These are phyloP conservation scores for Dicycla oo DNA, from an alignment of 2,888 invertebrate species.

Conservation along the genomic window DNA sequence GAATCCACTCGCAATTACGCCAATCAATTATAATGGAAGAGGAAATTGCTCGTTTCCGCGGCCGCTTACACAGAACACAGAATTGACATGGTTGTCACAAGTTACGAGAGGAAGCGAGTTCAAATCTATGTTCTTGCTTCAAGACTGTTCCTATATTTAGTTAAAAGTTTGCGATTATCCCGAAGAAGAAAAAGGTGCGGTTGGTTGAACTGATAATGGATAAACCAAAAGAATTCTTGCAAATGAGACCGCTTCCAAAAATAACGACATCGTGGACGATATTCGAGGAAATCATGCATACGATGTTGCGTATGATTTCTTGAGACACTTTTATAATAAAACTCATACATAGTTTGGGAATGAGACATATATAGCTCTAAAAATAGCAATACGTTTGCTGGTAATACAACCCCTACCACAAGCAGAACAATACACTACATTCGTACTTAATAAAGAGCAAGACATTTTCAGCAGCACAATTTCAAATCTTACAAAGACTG, in stretches of 20 bases:
- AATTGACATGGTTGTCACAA: constrained; percentile 63
- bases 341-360: not conserved
- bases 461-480: not conserved
- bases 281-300: not conserved
- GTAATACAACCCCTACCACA: no score
- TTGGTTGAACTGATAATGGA: constrained; percentile 4
- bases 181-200: not conserved
- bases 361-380: not conserved
- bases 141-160: not conserved
- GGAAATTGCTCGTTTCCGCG: constrained; percentile 88
- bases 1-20: constrained; percentile 87
- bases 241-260: not conserved
- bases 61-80: constrained; percentile 76
- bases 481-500: not conserved
- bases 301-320: not conserved
- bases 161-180: not conserved
- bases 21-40: constrained; percentile 89
- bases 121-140: not conserved
- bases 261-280: not conserved
- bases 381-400: not conserved
- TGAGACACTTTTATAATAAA: not conserved
- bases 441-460: not conserved
- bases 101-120: constrained; percentile 41
- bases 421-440: not conserved
- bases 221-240: constrained; percentile 2